Conservation (phyloP, 2,888 invertebrate genomes). For the Quadriops clusia region DNA sequence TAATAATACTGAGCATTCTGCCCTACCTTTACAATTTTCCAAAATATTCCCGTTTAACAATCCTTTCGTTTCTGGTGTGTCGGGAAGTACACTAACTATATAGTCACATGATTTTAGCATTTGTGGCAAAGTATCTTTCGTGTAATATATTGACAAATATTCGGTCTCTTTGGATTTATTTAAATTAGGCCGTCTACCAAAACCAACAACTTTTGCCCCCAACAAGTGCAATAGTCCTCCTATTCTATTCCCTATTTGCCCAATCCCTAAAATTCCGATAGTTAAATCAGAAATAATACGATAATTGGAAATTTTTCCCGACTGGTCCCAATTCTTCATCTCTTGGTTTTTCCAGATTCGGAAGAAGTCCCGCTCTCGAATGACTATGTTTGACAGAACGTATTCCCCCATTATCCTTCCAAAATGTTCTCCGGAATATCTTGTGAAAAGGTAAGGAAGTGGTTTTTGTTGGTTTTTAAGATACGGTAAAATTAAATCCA, state of each 20-base stretch:
- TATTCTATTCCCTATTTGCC: constrained; percentile 39
- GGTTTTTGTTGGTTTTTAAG: constrained; percentile 22
- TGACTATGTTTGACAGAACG: constrained; percentile 38
- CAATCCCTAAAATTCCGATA: constrained; percentile 43
- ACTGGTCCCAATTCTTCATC: constrained; percentile 26
- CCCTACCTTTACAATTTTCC: constrained; percentile 34
- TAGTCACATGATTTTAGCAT: constrained; percentile 42
- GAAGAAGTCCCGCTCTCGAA: constrained; percentile 36
- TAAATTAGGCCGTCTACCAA: constrained; percentile 13
- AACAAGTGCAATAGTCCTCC: constrained; percentile 35
- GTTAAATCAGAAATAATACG: constrained; percentile 37
- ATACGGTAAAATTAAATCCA: constrained; percentile 27
- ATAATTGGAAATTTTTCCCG: constrained; percentile 27
- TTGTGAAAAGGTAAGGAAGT: constrained; percentile 28
- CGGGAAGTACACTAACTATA: constrained; percentile 42
- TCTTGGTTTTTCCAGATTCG: constrained; percentile 31
- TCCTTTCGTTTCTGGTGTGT: constrained; percentile 38
- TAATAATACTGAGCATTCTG: background rate
- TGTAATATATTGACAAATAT: constrained; percentile 24
- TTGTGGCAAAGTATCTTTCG: constrained; percentile 25
- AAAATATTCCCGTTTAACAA: constrained; percentile 39
- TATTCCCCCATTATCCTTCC: constrained; percentile 42
- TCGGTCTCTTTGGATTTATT: constrained; percentile 10
- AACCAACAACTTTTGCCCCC: constrained; percentile 32
- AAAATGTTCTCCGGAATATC: constrained; percentile 37